phyloP scores from a whole-genome alignment of 2,113 vertebrate genomes.

The Colossoma macropomum region DNA sequence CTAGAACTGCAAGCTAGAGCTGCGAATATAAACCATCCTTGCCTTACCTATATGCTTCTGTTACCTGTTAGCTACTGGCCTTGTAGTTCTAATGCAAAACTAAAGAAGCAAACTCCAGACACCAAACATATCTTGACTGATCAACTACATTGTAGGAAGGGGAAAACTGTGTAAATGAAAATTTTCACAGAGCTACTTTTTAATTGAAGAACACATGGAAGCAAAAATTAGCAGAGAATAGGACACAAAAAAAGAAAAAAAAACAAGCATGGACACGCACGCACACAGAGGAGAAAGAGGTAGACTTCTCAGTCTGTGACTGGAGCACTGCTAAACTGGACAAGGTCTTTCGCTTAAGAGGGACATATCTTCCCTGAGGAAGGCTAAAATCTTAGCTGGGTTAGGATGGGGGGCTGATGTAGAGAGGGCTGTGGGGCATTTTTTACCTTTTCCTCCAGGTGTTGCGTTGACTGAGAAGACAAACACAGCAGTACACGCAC shows the following conservation, averaged over 20 bases:
- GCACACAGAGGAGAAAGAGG: slow-evolving; percentile 58
- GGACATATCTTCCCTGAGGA: background rate
- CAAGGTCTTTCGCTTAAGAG: background rate
- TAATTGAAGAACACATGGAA: background rate
- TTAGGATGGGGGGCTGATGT: background rate
- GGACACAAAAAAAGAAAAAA: slow-evolving; percentile 5
- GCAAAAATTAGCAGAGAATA: background rate
- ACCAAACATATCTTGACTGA: background rate
- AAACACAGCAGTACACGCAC: slow-evolving; percentile 81
- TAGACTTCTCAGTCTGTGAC: slow-evolving; percentile 30
- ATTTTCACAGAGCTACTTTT: background rate
- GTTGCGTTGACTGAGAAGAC: slow-evolving; percentile 91
- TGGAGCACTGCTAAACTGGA: background rate
- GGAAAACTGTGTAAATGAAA: background rate
- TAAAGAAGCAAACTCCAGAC: background rate
- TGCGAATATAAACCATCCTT: no score
- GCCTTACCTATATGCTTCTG: background rate
- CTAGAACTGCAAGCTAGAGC: no score
- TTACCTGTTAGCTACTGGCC: background rate
- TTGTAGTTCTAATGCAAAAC: background rate
- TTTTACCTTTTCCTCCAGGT: slow-evolving; percentile 99
- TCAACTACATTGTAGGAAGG: background rate
- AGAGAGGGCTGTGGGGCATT: slow-evolving; percentile 51
- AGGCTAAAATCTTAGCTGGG: slow-evolving; percentile 7
- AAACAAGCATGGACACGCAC: slow-evolving; percentile 10